These are phyloP conservation scores for Malacoctenus gilli DNA, from an alignment of 2,797 vertebrate genomes.

Conservation along the genomic window DNA sequence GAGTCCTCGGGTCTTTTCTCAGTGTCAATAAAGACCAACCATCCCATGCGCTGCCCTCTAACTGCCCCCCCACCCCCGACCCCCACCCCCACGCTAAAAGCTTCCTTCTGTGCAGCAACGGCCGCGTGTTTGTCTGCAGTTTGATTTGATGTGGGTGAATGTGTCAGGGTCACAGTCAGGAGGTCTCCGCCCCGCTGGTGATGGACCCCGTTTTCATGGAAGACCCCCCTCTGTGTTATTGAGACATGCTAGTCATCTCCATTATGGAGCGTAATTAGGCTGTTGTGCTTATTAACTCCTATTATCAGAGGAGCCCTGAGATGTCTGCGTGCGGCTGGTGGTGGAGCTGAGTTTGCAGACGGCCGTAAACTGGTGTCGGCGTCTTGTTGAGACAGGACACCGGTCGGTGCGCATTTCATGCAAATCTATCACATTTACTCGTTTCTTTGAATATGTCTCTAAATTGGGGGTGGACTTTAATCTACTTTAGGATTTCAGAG, in stretches of 20 bases:
- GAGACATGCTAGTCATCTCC: constrained; percentile 71
- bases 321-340: constrained; percentile 60
- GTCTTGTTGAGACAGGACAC: constrained; percentile 19
- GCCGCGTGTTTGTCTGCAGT: constrained; percentile 53
- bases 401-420: constrained; percentile 1
- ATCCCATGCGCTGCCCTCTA: constrained; percentile 8
- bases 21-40: constrained; percentile 39
- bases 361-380: constrained; percentile 30
- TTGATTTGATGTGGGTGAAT: constrained; percentile 67
- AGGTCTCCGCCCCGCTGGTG: constrained; percentile 63
- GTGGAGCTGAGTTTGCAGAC: constrained; percentile 22
- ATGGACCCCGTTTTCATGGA: constrained; percentile 60
- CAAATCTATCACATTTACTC: neutral
- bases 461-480: too few species aligned
- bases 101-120: constrained; percentile 25
- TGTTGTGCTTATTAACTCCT: constrained; percentile 78
- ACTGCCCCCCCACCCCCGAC: too few species aligned
- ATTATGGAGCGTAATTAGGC: constrained; percentile 75
- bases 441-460: too few species aligned
- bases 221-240: constrained; percentile 73
- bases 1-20: constrained; percentile 17
- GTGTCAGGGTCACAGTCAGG: constrained; percentile 74
- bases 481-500: too few species aligned
- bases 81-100: constrained; percentile 34
- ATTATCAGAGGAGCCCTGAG: constrained; percentile 65